Evolutionary conservation across 2,888 invertebrate genomes (phyloP).

Genomic region (Caenorhabditis angaria): DNA sequence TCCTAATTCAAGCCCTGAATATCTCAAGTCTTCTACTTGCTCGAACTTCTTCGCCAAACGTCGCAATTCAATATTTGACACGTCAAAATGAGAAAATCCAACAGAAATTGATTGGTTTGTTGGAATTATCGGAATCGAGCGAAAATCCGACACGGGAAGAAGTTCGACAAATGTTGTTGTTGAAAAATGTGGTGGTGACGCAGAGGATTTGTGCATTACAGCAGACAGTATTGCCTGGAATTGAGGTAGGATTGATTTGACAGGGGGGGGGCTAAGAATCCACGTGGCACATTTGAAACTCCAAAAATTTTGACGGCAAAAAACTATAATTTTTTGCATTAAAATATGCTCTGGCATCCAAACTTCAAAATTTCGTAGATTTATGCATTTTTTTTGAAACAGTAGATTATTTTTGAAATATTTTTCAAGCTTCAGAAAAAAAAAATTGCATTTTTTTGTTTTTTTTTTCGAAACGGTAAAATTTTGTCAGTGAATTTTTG

Average conservation of each 20-base stretch:
- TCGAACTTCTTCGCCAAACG: conserved; percentile 41
- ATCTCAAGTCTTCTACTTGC: conserved; percentile 52
- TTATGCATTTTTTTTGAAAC: too few relatives aligned
- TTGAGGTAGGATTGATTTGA: conserved; percentile 23
- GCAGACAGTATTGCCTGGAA: conserved; percentile 32
- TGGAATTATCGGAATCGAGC: conserved; percentile 33
- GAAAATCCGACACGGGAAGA: conserved; percentile 26
- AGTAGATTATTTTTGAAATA: too few relatives aligned
- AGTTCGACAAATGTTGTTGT: conserved; percentile 30
- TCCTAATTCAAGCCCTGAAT: conserved; percentile 46
- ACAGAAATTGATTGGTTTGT: conserved; percentile 40
- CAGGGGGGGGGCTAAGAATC: not conserved
- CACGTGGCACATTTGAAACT: not conserved
- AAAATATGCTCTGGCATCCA: too few relatives aligned
- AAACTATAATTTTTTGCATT: too few relatives aligned
- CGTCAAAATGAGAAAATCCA: conserved; percentile 48
- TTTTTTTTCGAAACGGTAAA: too few relatives aligned
- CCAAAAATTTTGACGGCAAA: not conserved
- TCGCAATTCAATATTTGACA: conserved; percentile 48
- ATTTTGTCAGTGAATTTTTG: too few relatives aligned
- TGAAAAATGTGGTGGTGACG: conserved; percentile 37
- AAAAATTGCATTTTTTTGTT: too few relatives aligned
- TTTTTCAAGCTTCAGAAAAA: too few relatives aligned
- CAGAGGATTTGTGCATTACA: conserved; percentile 38
- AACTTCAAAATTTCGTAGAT: too few relatives aligned